Conservation (phyloP, 2,797 vertebrate genomes). For the Spinus pinus region DNA sequence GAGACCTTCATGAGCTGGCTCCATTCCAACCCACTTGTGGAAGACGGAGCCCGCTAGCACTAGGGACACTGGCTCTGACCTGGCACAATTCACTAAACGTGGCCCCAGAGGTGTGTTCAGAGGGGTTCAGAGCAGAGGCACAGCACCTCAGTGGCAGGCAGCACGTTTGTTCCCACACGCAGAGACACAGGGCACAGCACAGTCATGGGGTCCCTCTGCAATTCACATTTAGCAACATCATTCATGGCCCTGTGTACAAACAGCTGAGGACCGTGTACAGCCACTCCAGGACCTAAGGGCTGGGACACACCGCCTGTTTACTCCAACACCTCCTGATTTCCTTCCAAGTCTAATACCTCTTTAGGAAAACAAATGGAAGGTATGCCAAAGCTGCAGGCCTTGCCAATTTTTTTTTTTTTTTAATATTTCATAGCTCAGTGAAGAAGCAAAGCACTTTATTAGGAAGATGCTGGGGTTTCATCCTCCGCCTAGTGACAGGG, state of each 20-base stretch:
- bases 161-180: accelerated
- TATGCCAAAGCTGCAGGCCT: background rate
- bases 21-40: accelerated
- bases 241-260: accelerated
- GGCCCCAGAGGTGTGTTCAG: background rate
- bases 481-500: conserved; percentile 40
- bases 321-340: background rate
- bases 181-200: background rate
- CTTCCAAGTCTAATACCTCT: background rate
- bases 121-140: background rate
- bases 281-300: accelerated
- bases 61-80: accelerated
- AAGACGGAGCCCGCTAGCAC: accelerated
- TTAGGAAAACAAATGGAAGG: background rate
- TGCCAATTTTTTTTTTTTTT: background rate
- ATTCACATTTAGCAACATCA: accelerated
- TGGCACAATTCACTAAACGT: accelerated
- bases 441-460: background rate
- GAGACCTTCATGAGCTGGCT: background rate
- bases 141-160: background rate
- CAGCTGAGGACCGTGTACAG: accelerated
- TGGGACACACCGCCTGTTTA: background rate
- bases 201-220: background rate
- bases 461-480: background rate
- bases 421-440: background rate